These are phyloP conservation scores for Gryon sp. DNA, from an alignment of 1,140 invertebrate species.

Conservation along the genomic window DNA sequence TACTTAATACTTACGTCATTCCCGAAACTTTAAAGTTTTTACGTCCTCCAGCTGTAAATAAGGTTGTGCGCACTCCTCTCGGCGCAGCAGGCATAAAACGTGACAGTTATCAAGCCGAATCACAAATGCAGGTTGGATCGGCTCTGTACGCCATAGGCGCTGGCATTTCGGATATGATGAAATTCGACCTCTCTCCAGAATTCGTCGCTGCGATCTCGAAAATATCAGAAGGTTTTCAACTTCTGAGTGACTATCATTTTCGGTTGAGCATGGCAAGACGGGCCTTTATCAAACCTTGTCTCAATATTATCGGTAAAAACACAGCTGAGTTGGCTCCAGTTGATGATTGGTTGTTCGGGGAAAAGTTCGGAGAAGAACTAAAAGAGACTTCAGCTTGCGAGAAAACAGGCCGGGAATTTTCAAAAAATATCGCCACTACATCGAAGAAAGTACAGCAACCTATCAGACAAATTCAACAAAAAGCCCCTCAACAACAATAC, in stretches of 20 bases:
- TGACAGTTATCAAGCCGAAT: conserved; percentile 4
- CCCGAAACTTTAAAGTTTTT: conserved; percentile 1
- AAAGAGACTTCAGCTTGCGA: conserved; percentile 14
- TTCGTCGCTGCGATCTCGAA: not conserved
- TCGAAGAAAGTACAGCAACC: conserved; percentile 1
- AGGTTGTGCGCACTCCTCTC: not conserved
- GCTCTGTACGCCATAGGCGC: conserved; percentile 9
- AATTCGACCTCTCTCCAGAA: not conserved
- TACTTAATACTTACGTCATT: not conserved
- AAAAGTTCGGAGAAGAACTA: conserved; percentile 6
- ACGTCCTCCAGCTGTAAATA: not conserved
- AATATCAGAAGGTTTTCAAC: conserved; percentile 2
- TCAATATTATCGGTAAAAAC: conserved; percentile 1
- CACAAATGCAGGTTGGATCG: conserved; percentile 7
- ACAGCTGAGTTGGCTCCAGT: not conserved
- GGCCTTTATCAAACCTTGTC: conserved; percentile 4
- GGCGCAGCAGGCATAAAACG: conserved; percentile 1
- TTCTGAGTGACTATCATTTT: conserved; percentile 3
- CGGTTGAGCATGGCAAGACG: conserved; percentile 1
- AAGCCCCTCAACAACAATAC: not conserved
- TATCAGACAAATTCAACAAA: not conserved
- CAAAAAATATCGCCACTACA: not conserved
- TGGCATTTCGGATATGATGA: conserved; percentile 12
- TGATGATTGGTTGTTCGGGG: conserved; percentile 13
- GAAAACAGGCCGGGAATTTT: conserved; percentile 11